A percentile compares a stretch with the other conserved stretches of the same genome.
Evolutionary conservation across 2,797 vertebrate species (phyloP).

Genomic region (Coluber constrictor): DNA sequence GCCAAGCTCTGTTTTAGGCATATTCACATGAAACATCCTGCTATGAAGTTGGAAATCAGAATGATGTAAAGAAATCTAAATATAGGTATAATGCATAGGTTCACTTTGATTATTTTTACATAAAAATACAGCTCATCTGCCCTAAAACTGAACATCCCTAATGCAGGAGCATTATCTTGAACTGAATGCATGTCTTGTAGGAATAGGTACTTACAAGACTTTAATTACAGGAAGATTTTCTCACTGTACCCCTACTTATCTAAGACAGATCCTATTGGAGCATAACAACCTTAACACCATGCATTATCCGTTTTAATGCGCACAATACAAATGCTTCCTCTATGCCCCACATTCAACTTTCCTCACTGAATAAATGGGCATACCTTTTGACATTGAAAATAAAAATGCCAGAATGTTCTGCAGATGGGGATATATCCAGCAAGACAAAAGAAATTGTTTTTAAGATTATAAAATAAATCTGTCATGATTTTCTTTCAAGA

Average conservation of each 20-base stretch:
- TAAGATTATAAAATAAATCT: neutral
- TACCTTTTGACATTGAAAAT: neutral
- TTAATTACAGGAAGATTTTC: conserved; percentile 15
- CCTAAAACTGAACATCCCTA: neutral
- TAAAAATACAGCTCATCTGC: neutral
- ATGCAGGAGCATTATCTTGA: neutral
- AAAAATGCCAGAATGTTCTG: neutral
- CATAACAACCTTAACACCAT: neutral
- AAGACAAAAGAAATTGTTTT: neutral
- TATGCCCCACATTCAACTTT: neutral
- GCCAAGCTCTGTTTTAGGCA: neutral
- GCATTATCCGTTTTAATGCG: neutral
- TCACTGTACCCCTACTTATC: neutral
- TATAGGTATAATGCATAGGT: neutral
- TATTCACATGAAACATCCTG: neutral
- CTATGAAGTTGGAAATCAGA: neutral
- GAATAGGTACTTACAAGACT: neutral
- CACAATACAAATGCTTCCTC: neutral
- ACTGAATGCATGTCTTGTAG: neutral
- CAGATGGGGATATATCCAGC: neutral
- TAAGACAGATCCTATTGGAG: conserved; percentile 7
- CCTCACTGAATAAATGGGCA: neutral
- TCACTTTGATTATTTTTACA: neutral
- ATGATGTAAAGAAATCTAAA: neutral
- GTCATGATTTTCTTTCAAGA: neutral